These are phyloP conservation scores for Liodrosophila aerea DNA, from an alignment of 2,888 invertebrate species.

Conservation along the genomic window DNA sequence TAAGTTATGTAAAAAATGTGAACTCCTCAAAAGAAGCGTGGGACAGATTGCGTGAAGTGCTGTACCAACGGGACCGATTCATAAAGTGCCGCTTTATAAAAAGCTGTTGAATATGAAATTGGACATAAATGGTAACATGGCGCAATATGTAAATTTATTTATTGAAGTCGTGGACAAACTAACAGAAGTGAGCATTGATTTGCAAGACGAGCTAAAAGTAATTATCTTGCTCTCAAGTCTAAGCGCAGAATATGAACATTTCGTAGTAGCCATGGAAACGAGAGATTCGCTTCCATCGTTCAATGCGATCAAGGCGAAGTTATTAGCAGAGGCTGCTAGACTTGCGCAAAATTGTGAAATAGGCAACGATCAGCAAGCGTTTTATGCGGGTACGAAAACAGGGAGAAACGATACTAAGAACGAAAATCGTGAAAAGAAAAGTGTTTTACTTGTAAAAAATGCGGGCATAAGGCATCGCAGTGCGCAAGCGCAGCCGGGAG, in stretches of 20 bases:
- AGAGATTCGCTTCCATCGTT: neutral
- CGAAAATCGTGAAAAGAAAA: constrained; percentile 2
- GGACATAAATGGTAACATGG: neutral
- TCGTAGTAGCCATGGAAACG: neutral
- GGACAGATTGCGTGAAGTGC: constrained; percentile 7
- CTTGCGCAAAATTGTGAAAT: no score
- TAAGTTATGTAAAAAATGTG: constrained; percentile 10
- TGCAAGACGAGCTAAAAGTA: neutral
- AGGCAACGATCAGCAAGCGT: no score
- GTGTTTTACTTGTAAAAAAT: constrained; percentile 17
- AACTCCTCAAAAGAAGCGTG: constrained; percentile 1
- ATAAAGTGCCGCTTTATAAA: constrained; percentile 32
- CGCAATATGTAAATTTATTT: no score
- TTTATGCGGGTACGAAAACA: neutral
- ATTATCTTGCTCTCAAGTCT: neutral
- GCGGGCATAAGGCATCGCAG: neutral
- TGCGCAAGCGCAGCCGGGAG: no score
- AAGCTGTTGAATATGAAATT: constrained; percentile 16
- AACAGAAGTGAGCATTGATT: constrained; percentile 16
- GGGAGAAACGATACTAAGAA: neutral
- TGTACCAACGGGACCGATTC: constrained; percentile 10
- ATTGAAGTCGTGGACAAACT: constrained; percentile 11
- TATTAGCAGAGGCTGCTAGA: constrained; percentile 21
- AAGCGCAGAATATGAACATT: neutral
- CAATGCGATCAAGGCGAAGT: constrained; percentile 3